A percentile compares a stretch with the other conserved stretches of the same genome.
Evolutionary conservation across 1,140 invertebrate genomes (phyloP).

Genomic region (Caenorhabditis briggsae): DNA sequence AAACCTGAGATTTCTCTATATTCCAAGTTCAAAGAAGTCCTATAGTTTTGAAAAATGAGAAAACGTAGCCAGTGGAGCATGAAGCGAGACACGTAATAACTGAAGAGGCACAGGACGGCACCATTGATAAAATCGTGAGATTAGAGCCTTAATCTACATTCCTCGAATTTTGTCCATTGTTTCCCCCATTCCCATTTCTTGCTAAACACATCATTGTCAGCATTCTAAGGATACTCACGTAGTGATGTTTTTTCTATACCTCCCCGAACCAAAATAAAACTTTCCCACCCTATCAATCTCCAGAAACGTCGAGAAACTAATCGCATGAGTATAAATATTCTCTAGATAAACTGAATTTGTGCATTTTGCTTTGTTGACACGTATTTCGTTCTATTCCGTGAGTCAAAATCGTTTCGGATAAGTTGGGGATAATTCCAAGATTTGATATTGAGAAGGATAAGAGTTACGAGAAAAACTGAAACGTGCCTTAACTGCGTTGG

Average conservation of each 20-base stretch:
- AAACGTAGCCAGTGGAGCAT: neutral
- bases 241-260: neutral
- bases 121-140: neutral
- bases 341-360: too few species aligned
- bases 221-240: neutral
- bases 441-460: neutral
- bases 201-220: neutral
- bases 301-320: neutral
- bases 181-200: neutral
- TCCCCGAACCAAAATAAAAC: neutral
- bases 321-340: neutral
- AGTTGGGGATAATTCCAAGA: neutral
- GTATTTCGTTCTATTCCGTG: neutral
- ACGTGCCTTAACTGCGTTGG: neutral
- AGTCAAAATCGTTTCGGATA: neutral
- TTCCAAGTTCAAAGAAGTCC: neutral
- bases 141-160: constrained; percentile 3
- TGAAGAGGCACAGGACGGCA: neutral
- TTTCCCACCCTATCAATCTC: neutral
- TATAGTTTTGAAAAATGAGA: neutral
- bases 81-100: neutral
- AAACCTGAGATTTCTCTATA: neutral
- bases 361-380: too few species aligned
- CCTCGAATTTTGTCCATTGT: constrained; percentile 2
- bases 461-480: neutral